These are phyloP conservation scores for Mesoligia furuncula DNA, from an alignment of 2,888 invertebrate genomes.

Conservation along the genomic window DNA sequence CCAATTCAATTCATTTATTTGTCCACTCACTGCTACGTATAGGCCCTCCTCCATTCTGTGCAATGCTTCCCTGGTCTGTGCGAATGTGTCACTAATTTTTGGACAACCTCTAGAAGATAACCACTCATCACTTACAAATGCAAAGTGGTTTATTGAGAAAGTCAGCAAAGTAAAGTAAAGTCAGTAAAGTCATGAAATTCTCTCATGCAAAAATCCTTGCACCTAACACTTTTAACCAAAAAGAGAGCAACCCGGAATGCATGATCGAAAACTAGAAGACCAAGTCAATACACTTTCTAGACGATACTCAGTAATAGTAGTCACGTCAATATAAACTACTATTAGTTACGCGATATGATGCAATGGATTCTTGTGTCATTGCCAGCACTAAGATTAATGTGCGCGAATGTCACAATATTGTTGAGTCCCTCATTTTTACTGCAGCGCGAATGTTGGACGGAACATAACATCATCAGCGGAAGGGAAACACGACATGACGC, in stretches of 20 bases:
- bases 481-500: slow-evolving; percentile 16
- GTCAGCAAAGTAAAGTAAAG: too few relatives aligned
- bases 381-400: slow-evolving; percentile 70
- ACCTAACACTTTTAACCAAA: slow-evolving; percentile 8
- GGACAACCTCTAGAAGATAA: not conserved
- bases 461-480: slow-evolving; percentile 23
- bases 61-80: not conserved
- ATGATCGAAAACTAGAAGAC: slow-evolving; percentile 12
- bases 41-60: not conserved
- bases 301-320: slow-evolving; percentile 25
- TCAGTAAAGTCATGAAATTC: too few relatives aligned
- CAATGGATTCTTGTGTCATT: slow-evolving; percentile 73
- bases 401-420: slow-evolving; percentile 64
- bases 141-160: not conserved
- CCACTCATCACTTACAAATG: not conserved
- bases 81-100: not conserved
- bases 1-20: too few relatives aligned
- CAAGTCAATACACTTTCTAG: slow-evolving; percentile 36
- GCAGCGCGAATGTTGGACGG: slow-evolving; percentile 42
- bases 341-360: slow-evolving; percentile 65
- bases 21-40: not conserved
- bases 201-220: not conserved
- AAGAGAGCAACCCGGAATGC: not conserved
- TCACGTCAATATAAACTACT: slow-evolving; percentile 48
- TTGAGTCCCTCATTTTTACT: slow-evolving; percentile 51